A percentile compares a stretch with the other conserved stretches of the same genome.
phyloP scores from a whole-genome alignment of 2,113 vertebrate genomes.

The Tautogolabrus adspersus region DNA sequence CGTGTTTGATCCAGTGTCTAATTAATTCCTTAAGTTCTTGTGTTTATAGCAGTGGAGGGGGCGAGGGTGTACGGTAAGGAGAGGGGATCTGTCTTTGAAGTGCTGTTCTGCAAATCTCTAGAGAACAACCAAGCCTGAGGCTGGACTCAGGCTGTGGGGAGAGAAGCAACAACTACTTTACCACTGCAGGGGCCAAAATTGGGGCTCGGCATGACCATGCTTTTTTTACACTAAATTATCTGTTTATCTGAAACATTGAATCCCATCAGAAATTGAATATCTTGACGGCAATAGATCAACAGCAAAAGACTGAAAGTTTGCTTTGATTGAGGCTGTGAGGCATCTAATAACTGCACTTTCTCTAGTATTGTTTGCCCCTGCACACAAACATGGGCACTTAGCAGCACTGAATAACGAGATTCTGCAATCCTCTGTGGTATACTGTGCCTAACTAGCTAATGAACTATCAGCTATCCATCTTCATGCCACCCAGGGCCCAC shows the following conservation, averaged over 20 bases:
- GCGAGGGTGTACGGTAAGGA: conserved; percentile 47
- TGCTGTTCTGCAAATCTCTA: conserved; percentile 72
- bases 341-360: conserved; percentile 10
- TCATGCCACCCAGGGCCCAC: conserved; percentile 56
- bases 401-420: conserved; percentile 38
- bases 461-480: conserved; percentile 66
- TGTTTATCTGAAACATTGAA: conserved; percentile 50
- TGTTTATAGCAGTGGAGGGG: conserved; percentile 68
- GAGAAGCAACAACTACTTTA: conserved; percentile 60
- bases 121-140: conserved; percentile 73
- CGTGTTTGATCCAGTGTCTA: conserved; percentile 74
- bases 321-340: conserved; percentile 13
- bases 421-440: conserved; percentile 53
- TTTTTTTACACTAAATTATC: conserved; percentile 39
- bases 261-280: conserved; percentile 30
- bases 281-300: conserved; percentile 15
- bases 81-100: conserved; percentile 80
- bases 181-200: conserved; percentile 39
- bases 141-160: conserved; percentile 71
- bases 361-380: conserved; percentile 8
- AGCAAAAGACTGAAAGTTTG: conserved; percentile 10
- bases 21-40: conserved; percentile 83
- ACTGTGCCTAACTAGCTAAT: conserved; percentile 59
- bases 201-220: conserved; percentile 18
- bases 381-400: conserved; percentile 29